A percentile compares a stretch with the other conserved stretches of the same genome.
Conservation (phyloP, 2,797 vertebrate genomes). For the Ptychobarbus kaznakovi region DNA sequence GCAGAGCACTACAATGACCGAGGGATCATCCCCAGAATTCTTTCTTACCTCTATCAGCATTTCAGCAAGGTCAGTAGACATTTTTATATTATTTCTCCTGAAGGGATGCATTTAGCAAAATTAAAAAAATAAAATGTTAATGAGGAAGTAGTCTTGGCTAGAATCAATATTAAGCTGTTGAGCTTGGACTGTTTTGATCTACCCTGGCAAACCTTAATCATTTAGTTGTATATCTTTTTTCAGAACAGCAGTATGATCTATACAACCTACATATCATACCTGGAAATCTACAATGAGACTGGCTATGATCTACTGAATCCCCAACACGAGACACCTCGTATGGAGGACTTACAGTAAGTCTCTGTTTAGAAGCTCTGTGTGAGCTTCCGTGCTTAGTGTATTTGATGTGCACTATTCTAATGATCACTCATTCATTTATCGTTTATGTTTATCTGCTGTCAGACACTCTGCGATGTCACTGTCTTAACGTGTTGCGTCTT, state of each 20-base stretch:
- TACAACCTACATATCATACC: conserved; percentile 92
- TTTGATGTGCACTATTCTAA: too few relatives aligned
- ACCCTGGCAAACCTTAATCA: background rate
- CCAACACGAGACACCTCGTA: conserved; percentile 84
- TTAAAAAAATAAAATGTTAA: background rate
- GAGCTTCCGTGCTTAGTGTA: background rate
- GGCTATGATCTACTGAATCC: conserved; percentile 94
- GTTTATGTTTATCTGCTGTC: too few relatives aligned
- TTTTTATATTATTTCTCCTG: background rate
- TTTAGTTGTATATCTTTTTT: conserved; percentile 22
- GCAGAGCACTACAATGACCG: conserved; percentile 89
- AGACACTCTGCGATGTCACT: too few relatives aligned
- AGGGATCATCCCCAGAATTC: conserved; percentile 92
- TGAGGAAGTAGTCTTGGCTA: background rate
- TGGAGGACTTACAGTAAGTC: conserved; percentile 96
- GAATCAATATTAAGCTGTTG: background rate
- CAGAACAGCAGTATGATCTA: conserved; percentile 90
- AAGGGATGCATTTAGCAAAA: background rate
- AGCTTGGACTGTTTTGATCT: background rate
- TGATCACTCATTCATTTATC: too few relatives aligned
- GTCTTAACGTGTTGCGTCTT: too few relatives aligned
- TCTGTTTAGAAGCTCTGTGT: background rate
- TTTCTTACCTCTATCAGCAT: conserved; percentile 88
- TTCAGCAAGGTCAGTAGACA: conserved; percentile 78
- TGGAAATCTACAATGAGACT: conserved; percentile 98